These are phyloP conservation scores for Neria commutata DNA, from an alignment of 2,888 invertebrate species.

Conservation along the genomic window DNA sequence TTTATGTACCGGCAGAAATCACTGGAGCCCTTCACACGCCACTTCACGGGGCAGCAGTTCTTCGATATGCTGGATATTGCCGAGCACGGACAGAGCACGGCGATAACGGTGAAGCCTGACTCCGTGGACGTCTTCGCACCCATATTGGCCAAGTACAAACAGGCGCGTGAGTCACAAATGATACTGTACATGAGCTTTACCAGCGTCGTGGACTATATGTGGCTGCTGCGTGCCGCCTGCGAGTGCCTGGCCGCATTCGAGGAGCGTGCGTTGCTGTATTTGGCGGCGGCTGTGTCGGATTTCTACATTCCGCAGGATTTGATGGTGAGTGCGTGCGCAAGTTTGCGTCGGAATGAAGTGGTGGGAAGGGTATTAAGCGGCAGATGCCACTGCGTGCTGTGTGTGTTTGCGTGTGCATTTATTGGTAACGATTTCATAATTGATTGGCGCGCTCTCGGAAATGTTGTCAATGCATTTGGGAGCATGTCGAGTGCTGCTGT, in stretches of 20 bases:
- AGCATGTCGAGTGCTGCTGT: background rate
- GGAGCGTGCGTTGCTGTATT: slow-evolving; percentile 79
- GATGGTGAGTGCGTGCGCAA: slow-evolving; percentile 70
- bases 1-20: slow-evolving; percentile 92
- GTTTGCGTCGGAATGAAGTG: background rate
- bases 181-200: slow-evolving; percentile 82
- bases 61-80: slow-evolving; percentile 76
- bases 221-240: slow-evolving; percentile 83
- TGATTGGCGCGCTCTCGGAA: background rate
- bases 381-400: background rate
- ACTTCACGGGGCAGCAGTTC: slow-evolving; percentile 80
- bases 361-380: background rate
- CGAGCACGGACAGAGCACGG: slow-evolving; percentile 67
- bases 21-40: slow-evolving; percentile 88
- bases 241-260: slow-evolving; percentile 75
- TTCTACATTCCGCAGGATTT: slow-evolving; percentile 94
- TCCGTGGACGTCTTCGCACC: slow-evolving; percentile 75
- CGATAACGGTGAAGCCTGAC: slow-evolving; percentile 74
- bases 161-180: slow-evolving; percentile 75
- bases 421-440: background rate
- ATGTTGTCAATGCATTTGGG: background rate
- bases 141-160: slow-evolving; percentile 77
- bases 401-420: background rate
- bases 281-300: slow-evolving; percentile 98
- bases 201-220: slow-evolving; percentile 89